Base-by-base conservation (phyloP, 1,140 invertebrate genomes). In the Ceratosolen fusciceps region DNA sequence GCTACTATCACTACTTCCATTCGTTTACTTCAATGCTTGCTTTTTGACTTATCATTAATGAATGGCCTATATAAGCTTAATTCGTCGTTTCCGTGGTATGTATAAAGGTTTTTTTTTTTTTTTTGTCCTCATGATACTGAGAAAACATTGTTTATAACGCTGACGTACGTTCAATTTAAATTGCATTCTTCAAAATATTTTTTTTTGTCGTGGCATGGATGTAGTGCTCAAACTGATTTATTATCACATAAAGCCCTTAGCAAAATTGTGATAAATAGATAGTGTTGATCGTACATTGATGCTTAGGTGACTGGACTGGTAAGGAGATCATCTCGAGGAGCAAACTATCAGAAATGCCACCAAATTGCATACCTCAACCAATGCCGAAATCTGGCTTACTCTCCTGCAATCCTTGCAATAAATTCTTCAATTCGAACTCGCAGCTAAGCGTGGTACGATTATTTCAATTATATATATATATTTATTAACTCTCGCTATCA, bases 171-270 rank as follows among this genome's bases (percentile, higher is more conserved):
- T 60, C 9, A 1, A 60, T 10, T 60, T 19, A 54, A 60, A 37
- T 58, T 2, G 52, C 52, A 76, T 80, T 52, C 37, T 80, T 76
- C 16, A 79, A 34, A 85, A 84, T 83, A 72, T 68, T 76, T 71
- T 75, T 83, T 87, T 84, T 88, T 87, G 83, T 85, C 85, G 85
- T 88, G 84, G 88, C 89, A 90, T 90, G 86, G 88, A 90, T 90
- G 88, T 90, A 90, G 87, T 86, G 89, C 86, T 90, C 88, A 90
- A 90, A 88, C 88, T 90, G 80, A 90, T 90, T 90, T 89, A 89
- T 90, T 90, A 90, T 90, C 89, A 90, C 88, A 89, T 81, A 83
- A 85, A 68, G 86, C 85, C 86, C 70, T 75, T 74, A 82, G 84
- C 85, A 84, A n/a, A n/a, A 85, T 86, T 88, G 89, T 89, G 88